Evolutionary conservation across 2,888 invertebrate genomes (phyloP).

Genomic region (Epirrita christyi): DNA sequence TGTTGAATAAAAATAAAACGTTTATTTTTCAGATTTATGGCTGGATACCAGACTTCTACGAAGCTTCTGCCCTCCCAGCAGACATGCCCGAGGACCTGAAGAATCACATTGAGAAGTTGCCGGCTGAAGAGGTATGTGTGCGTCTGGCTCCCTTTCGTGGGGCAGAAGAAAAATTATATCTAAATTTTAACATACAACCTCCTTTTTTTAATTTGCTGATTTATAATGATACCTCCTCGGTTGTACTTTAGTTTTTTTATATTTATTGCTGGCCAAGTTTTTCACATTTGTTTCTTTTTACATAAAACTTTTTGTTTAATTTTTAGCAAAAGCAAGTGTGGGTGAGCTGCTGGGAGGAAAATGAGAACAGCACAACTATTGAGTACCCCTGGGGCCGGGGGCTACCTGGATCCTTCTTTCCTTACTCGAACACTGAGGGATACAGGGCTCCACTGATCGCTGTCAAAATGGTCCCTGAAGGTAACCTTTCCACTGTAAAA

Average conservation of each 20-base stretch:
- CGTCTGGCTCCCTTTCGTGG: too few relatives aligned
- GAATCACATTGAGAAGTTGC: slow-evolving; percentile 49
- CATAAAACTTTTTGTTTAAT: too few relatives aligned
- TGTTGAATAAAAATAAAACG: not conserved
- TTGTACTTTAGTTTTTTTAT: not conserved
- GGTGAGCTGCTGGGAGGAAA: slow-evolving; percentile 92
- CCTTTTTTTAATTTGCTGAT: too few relatives aligned
- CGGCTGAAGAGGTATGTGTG: slow-evolving; percentile 48
- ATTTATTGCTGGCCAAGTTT: not conserved
- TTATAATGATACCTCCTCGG: too few relatives aligned
- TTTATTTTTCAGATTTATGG: slow-evolving; percentile 88
- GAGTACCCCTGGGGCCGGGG: slow-evolving; percentile 83
- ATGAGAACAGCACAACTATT: slow-evolving; percentile 70
- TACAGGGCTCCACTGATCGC: slow-evolving; percentile 86
- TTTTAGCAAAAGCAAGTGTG: slow-evolving; percentile 87
- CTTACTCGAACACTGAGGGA: slow-evolving; percentile 75
- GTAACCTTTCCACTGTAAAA: not conserved
- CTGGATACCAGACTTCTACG: slow-evolving; percentile 93
- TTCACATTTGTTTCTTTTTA: too few relatives aligned
- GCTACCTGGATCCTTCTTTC: slow-evolving; percentile 85
- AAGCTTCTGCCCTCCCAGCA: slow-evolving; percentile 86
- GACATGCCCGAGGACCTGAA: slow-evolving; percentile 86
- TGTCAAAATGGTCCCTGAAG: slow-evolving; percentile 67
- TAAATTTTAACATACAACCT: too few relatives aligned
- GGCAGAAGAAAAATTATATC: too few relatives aligned